These are phyloP conservation scores for Bombus impatiens DNA, from an alignment of 1,140 invertebrate species.

Conservation along the genomic window DNA sequence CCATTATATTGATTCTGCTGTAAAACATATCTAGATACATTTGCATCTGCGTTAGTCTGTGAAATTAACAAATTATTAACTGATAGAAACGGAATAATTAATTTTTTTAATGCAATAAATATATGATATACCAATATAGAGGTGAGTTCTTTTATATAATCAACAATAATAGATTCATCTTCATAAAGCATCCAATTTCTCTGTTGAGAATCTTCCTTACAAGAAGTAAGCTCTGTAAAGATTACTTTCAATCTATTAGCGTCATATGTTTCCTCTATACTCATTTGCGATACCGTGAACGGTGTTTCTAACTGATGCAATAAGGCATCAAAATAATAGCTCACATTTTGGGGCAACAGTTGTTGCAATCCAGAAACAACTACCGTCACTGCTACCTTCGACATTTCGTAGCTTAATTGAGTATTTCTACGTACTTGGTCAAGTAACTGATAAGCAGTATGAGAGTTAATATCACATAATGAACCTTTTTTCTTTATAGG, in stretches of 20 bases:
- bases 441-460: constrained; percentile 88
- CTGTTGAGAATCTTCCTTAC: constrained; percentile 96
- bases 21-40: constrained; percentile 90
- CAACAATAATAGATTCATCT: constrained; percentile 93
- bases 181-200: constrained; percentile 96
- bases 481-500: constrained; percentile 75
- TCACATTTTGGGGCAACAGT: constrained; percentile 84
- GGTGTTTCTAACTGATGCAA: constrained; percentile 83
- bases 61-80: constrained; percentile 67
- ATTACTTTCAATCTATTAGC: constrained; percentile 90
- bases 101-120: constrained; percentile 15
- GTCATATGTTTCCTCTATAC: constrained; percentile 88
- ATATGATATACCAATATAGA: constrained; percentile 88
- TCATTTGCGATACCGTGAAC: constrained; percentile 85
- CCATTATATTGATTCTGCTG: constrained; percentile 89
- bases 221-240: constrained; percentile 91
- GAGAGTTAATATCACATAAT: constrained; percentile 80
- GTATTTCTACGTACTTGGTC: constrained; percentile 91
- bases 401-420: constrained; percentile 93
- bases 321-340: constrained; percentile 84
- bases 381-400: constrained; percentile 91
- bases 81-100: constrained; percentile 1
- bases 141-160: constrained; percentile 91
- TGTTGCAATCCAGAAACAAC: constrained; percentile 87
- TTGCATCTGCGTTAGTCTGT: constrained; percentile 92